These are phyloP conservation scores for Melospiza georgiana DNA, from an alignment of 2,113 vertebrate species.

Conservation along the genomic window DNA sequence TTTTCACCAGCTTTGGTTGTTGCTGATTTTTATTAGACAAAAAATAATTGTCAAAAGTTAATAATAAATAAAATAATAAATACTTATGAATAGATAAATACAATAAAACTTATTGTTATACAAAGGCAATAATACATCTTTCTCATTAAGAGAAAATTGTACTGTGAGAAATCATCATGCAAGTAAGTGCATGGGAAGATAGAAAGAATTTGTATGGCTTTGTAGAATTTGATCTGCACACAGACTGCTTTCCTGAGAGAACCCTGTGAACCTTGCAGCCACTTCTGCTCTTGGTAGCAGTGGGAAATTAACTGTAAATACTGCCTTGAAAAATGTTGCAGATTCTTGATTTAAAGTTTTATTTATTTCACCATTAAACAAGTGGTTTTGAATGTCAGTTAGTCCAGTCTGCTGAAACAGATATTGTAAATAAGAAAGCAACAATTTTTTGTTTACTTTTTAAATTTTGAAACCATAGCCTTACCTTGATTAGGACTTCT, in stretches of 20 bases:
- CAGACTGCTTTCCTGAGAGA: neutral
- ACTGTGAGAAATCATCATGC: neutral
- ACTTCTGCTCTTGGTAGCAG: neutral
- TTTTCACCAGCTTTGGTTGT: neutral
- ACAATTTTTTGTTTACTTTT: neutral
- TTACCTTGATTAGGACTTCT: neutral
- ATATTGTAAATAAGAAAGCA: neutral
- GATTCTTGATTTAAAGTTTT: neutral
- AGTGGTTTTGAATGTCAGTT: neutral
- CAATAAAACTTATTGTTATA: neutral
- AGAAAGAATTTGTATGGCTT: neutral
- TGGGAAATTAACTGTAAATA: neutral
- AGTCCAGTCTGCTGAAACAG: neutral
- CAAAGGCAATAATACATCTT: neutral
- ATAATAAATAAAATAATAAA: too few species aligned
- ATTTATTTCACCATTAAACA: neutral
- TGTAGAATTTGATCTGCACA: neutral
- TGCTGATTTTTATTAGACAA: neutral
- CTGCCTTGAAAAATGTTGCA: neutral
- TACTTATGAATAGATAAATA: neutral
- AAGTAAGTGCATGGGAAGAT: neutral
- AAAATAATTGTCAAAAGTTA: neutral
- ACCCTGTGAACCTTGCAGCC: neutral
- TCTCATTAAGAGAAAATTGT: neutral
- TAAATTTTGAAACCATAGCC: neutral